A percentile compares a stretch with the other conserved stretches of the same genome.
These are phyloP conservation scores for Hippocampus zosterae DNA, from an alignment of 2,113 vertebrate genomes.

Conservation along the genomic window DNA sequence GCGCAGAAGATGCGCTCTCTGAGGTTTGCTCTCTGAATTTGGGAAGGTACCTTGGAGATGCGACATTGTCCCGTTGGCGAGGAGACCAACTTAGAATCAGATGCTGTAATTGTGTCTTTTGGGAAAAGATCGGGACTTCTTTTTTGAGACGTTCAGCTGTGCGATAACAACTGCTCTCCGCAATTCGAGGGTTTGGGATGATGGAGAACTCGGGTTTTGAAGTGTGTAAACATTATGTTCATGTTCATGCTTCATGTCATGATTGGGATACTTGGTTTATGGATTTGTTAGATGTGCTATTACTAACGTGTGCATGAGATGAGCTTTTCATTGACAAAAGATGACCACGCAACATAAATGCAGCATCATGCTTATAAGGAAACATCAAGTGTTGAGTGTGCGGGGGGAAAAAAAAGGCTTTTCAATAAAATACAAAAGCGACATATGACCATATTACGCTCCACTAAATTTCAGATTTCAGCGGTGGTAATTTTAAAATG, in stretches of 20 bases:
- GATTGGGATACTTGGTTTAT: slow-evolving; percentile 4
- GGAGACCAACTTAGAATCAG: slow-evolving; percentile 12
- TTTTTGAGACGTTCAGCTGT: slow-evolving; percentile 5
- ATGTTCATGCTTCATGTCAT: not conserved
- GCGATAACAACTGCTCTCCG: not conserved
- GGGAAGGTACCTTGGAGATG: slow-evolving; percentile 5
- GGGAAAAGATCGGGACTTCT: slow-evolving; percentile 17
- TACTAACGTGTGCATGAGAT: not conserved
- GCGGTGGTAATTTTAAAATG: not conserved
- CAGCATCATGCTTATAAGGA: slow-evolving; percentile 12
- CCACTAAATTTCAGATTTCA: not conserved
- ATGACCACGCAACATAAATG: slow-evolving; percentile 34
- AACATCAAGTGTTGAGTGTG: slow-evolving; percentile 2
- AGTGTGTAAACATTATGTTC: not conserved
- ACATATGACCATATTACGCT: not conserved
- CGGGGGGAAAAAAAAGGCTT: not conserved
- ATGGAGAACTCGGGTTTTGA: not conserved
- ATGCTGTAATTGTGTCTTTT: slow-evolving; percentile 42
- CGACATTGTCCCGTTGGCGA: not conserved
- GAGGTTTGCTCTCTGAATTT: slow-evolving; percentile 25
- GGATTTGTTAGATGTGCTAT: slow-evolving; percentile 2
- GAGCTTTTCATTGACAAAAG: slow-evolving; percentile 5
- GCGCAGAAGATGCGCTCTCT: slow-evolving; percentile 16
- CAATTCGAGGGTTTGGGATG: not conserved
- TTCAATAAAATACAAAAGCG: not conserved